Percentiles rank a stretch among this genome's conserved stretches.
Conservation (phyloP, 1,140 invertebrate genomes). For the Leucophenga varia region DNA sequence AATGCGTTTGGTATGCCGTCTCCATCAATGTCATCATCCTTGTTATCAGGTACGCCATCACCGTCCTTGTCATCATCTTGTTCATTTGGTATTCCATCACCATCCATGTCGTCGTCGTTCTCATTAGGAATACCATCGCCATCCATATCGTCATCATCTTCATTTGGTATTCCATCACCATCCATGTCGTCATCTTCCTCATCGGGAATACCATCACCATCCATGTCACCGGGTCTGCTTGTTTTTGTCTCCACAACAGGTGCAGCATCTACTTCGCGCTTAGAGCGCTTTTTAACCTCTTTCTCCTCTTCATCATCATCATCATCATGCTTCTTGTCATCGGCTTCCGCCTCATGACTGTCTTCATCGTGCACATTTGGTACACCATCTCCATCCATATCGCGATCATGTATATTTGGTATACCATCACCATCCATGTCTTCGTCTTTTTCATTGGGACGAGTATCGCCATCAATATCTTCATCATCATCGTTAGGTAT, state of each 20-base stretch:
- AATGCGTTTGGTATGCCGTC: slow-evolving; percentile 16
- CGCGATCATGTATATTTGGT: slow-evolving; percentile 45
- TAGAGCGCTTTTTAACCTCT: slow-evolving; percentile 30
- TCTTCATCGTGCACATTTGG: slow-evolving; percentile 46
- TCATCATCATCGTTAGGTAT: slow-evolving; percentile 34
- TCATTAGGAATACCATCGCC: slow-evolving; percentile 55
- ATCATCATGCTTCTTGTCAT: slow-evolving; percentile 23
- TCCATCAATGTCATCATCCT: slow-evolving; percentile 17
- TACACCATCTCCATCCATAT: slow-evolving; percentile 56
- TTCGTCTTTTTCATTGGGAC: slow-evolving; percentile 29
- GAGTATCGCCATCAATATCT: slow-evolving; percentile 26
- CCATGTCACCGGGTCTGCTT: slow-evolving; percentile 50
- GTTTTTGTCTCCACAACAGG: slow-evolving; percentile 38
- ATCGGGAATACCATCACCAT: slow-evolving; percentile 22
- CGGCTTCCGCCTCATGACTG: slow-evolving; percentile 21
- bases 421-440: slow-evolving; percentile 47
- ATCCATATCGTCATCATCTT: slow-evolving; percentile 51
- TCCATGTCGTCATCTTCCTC: slow-evolving; percentile 50
- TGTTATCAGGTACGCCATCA: slow-evolving; percentile 21
- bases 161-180: slow-evolving; percentile 51
- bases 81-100: slow-evolving; percentile 50
- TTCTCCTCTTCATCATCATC: slow-evolving; percentile 29
- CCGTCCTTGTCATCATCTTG: slow-evolving; percentile 50
- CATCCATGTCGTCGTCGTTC: slow-evolving; percentile 48
- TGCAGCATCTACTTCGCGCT: slow-evolving; percentile 55